phyloP scores from a whole-genome alignment of 2,797 vertebrate genomes.

The Brachyalestes nurse region DNA sequence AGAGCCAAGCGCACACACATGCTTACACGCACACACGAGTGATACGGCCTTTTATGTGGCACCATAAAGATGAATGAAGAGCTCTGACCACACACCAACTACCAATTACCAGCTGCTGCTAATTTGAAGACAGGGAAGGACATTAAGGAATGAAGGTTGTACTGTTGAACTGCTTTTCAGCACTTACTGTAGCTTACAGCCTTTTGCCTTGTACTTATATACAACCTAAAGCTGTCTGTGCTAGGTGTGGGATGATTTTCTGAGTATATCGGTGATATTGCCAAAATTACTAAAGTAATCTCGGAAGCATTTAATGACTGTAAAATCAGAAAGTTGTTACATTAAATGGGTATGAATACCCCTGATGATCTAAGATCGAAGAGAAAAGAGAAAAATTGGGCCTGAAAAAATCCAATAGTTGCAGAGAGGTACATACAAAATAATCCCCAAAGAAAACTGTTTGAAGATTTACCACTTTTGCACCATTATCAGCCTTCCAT shows the following conservation, averaged over 20 bases:
- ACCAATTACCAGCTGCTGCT: slow-evolving; percentile 4
- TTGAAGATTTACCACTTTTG: no score
- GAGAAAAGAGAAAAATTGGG: no score
- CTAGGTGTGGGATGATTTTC: neutral
- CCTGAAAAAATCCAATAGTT: no score
- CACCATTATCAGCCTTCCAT: no score
- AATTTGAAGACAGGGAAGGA: neutral
- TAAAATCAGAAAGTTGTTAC: no score
- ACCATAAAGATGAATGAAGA: neutral
- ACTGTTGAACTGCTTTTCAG: neutral
- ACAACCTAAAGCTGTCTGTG: neutral
- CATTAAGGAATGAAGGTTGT: neutral
- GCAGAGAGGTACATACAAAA: no score
- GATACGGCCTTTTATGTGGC: slow-evolving; percentile 10
- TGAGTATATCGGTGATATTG: neutral
- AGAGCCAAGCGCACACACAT: neutral
- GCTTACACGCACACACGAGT: neutral
- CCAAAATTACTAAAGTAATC: no score
- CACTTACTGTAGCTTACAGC: neutral
- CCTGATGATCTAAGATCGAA: no score
- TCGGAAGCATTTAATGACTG: no score
- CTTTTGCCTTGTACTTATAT: neutral
- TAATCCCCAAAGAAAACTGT: no score
- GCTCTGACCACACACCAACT: slow-evolving; percentile 5
- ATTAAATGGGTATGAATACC: no score